Evolutionary conservation across 23 tunicate genomes (phyloP).

Genomic region (Diplosoma virens): DNA sequence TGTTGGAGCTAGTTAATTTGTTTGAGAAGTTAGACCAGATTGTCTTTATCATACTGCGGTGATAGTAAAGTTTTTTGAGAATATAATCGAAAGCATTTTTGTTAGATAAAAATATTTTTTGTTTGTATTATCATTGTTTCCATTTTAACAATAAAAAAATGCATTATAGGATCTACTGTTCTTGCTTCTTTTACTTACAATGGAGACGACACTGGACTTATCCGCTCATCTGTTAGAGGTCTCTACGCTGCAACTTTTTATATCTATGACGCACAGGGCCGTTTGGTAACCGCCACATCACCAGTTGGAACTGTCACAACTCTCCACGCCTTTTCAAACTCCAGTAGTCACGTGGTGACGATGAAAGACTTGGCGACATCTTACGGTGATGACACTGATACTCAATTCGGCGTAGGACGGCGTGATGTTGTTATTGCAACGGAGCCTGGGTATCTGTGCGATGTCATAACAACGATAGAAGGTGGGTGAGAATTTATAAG

Average conservation of each 20-base stretch:
- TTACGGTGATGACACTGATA: slow-evolving; percentile 17
- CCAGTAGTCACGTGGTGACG: slow-evolving; percentile 63
- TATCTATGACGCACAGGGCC: slow-evolving; percentile 74
- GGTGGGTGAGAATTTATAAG: no score
- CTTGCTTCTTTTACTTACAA: slow-evolving; percentile 73
- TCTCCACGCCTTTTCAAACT: slow-evolving; percentile 40
- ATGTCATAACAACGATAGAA: slow-evolving; percentile 81
- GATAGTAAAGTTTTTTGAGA: no score
- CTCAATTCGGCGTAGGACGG: slow-evolving; percentile 67
- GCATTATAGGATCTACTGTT: slow-evolving; percentile 2
- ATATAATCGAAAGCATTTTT: no score
- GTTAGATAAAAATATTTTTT: background rate
- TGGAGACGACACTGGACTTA: slow-evolving; percentile 44
- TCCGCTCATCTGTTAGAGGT: slow-evolving; percentile 54
- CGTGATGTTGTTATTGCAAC: slow-evolving; percentile 78
- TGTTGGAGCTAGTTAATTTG: no score
- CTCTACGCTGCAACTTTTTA: slow-evolving; percentile 64
- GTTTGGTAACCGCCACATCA: slow-evolving; percentile 66
- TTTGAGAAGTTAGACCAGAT: no score
- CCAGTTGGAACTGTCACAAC: slow-evolving; percentile 76
- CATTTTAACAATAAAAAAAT: background rate
- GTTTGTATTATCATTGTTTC: background rate
- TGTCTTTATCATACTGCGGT: background rate
- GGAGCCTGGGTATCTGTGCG: slow-evolving; percentile 86
- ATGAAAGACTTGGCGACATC: slow-evolving; percentile 62